Evolutionary conservation across 2,797 vertebrate genomes (phyloP), one percentile per base, ranked within the genome.

Genomic region (Percopsis omiscomaycus): DNA sequence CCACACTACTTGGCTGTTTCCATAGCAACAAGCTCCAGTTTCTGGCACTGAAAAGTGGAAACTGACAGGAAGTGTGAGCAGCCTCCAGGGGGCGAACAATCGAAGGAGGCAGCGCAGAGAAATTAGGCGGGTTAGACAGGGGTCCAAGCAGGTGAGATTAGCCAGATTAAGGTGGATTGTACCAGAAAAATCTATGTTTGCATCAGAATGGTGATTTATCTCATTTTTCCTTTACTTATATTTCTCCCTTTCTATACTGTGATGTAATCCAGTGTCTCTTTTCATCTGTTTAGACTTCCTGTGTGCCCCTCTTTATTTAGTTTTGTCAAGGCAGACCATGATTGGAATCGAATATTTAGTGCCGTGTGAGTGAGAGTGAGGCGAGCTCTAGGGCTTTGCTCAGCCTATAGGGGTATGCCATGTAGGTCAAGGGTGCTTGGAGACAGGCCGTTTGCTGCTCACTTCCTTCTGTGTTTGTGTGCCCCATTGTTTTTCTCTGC

Each of bases 21-120:
- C 89, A 91, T 92, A 77, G 91, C 90, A 92, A 93, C 93, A 90
- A 85, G 90, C 89, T 90, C 82, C 75, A 82, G 84, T 91, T 91
- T 91, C 89, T 92, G 87, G 87, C 85, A 74, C 84, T 88, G 86
- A 88, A 91, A 90, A 90, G 84, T 86, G 80, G 84, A 85, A 91
- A 86, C 86, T 91, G 87, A 91, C 86, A 91, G 86, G 88, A 92
- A 92, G 89, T 89, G 80, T 77, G 82, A 84, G 80, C 48, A 52
- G 82, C 84, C 88, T 90, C 81, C 77, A 84, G 83, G 83, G 85
- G 88, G 70, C 59, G 2, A 60, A 59, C 61, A 60, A 71, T 52
- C 60, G 77, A 51, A 13, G 44, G 50, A 30, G 61, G 46, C 27
- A 22, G 15, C 44, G 15, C 8, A 45, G 46, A 8, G 51, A 28